Evolutionary conservation across 2,797 vertebrate genomes (phyloP), one percentile per base, ranked within the genome.

Genomic region (Gambusia yucatana): DNA sequence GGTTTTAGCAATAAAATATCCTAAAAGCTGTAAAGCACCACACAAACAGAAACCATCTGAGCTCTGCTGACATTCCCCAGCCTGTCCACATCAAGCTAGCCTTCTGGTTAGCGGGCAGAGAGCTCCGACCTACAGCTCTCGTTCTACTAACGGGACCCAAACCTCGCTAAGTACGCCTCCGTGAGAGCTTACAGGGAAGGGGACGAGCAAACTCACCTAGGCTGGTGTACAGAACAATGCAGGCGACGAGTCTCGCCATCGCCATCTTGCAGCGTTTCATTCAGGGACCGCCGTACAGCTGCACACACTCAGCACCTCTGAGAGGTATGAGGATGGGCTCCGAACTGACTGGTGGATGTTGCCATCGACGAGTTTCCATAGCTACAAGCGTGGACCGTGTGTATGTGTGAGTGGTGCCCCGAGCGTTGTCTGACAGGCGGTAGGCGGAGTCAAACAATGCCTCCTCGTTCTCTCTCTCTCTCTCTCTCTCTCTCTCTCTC

Each of bases 331-430:
- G 92, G 91, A 92, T 85, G 88, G 72, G 77, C 82, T 84, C 89
- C 80, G 87, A 82, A n/a, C 85, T 70, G 84, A 89, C 93, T 91
- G 93, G 73, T 87, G 94, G 92, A 95, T 94, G 95, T 94, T 96
- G 95, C 94, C 93, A 94, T 90, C 84, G 86, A 91, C 82, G 92
- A 93, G 95, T 96, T 96, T 95, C 95, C 94, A 95, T 96, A 94
- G 94, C 91, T 92, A 96, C 96, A 87, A 89, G 80, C 8, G 55
- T 4, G 7, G 1, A 0, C 0, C 2, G 28, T 41, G 22, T 20
- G 43, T 13, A 2, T 50, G 28, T 72, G 28, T 22, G 46, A 50
- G 6, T 0, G 0, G 0, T 2, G 52, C 89, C 93, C 89, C 84
- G 77, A 76, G 14, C 43, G 16, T 2, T 73, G 92, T 43, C 91